phyloP scores from a whole-genome alignment of 2,113 vertebrate species.

The Melanerpes formicivorus region DNA sequence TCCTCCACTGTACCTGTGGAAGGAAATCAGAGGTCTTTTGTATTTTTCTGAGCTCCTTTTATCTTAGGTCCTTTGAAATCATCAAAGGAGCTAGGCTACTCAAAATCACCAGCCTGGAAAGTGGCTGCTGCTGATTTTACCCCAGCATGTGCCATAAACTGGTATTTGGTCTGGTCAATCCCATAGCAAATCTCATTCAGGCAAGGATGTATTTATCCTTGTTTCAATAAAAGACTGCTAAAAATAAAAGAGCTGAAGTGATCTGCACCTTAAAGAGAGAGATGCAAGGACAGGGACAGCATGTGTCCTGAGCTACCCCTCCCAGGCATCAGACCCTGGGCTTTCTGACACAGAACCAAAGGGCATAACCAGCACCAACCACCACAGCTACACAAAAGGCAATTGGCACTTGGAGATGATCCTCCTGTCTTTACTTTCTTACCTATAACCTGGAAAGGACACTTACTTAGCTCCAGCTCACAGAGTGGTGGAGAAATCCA shows the following conservation, averaged over 20 bases:
- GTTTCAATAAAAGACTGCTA: neutral
- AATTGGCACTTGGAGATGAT: accelerated
- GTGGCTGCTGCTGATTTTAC: neutral
- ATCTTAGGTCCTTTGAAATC: neutral
- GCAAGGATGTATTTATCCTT: neutral
- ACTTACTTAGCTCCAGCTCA: neutral
- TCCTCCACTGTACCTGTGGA: neutral
- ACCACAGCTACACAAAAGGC: neutral
- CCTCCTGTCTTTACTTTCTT: neutral
- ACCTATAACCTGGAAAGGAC: neutral
- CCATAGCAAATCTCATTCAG: neutral
- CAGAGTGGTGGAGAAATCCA: neutral
- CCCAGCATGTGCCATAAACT: accelerated
- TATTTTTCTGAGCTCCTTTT: constrained; percentile 16
- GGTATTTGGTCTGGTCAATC: neutral
- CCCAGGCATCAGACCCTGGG: neutral
- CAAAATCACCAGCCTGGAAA: neutral
- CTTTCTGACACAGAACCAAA: neutral
- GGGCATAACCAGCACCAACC: neutral
- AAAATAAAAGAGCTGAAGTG: neutral
- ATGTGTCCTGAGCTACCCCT: neutral
- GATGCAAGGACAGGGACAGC: neutral
- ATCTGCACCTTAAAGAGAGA: neutral
- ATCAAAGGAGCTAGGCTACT: neutral
- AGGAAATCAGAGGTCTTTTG: neutral